phyloP scores from a whole-genome alignment of 2,797 vertebrate species.

The Circus cinereus region DNA sequence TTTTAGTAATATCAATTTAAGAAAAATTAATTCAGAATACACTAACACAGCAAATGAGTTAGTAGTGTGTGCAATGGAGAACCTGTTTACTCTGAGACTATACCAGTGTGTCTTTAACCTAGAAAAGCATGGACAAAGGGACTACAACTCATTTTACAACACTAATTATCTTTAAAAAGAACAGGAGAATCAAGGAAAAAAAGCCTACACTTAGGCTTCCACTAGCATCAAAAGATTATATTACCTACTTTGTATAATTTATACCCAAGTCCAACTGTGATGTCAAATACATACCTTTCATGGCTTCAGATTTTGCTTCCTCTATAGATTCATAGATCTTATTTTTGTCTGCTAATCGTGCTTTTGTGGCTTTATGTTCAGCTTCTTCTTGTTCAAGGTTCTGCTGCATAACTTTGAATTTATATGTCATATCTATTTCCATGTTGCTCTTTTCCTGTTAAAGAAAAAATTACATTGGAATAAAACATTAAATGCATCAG shows the following conservation, averaged over 20 bases:
- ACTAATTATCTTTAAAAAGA: neutral
- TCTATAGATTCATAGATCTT: constrained; percentile 98
- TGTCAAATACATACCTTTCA: constrained; percentile 83
- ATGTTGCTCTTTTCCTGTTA: constrained; percentile 94
- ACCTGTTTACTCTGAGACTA: neutral
- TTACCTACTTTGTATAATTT: neutral
- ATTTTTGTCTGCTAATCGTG: constrained; percentile 93
- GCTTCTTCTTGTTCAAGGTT: constrained; percentile 93
- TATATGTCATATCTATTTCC: constrained; percentile 98
- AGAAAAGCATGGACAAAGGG: neutral
- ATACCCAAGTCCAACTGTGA: neutral
- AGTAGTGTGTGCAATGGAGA: neutral
- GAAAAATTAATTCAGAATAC: neutral
- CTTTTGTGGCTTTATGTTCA: constrained; percentile 92
- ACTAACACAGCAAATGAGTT: neutral
- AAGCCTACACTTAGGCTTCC: neutral
- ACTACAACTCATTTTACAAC: neutral
- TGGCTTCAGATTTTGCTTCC: constrained; percentile 95
- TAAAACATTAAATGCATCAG: neutral
- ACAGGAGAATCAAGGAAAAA: neutral
- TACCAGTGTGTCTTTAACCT: neutral
- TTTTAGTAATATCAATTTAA: neutral
- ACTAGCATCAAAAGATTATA: neutral
- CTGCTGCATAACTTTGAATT: constrained; percentile 95
- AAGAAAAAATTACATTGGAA: neutral